A percentile compares a stretch with the other conserved stretches of the same genome.
phyloP scores from a whole-genome alignment of 2,113 vertebrate species.

The Perca schrenkii region DNA sequence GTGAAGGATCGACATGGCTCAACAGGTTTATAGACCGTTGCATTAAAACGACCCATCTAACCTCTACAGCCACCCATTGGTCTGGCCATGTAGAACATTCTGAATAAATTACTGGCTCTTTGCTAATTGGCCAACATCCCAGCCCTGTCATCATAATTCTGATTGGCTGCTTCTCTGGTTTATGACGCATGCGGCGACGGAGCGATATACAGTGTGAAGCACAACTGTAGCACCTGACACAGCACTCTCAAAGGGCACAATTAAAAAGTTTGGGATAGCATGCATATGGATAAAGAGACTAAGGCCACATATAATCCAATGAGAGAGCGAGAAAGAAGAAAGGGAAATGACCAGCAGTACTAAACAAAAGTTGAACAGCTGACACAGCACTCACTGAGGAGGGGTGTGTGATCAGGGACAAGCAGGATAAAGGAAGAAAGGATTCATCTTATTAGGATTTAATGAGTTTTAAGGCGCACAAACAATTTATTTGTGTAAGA shows the following conservation, averaged over 20 bases:
- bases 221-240: constrained; percentile 46
- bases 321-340: not conserved
- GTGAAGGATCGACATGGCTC: not conserved
- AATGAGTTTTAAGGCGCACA: constrained; percentile 13
- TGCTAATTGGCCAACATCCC: constrained; percentile 69
- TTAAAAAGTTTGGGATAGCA: constrained; percentile 49
- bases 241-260: constrained; percentile 66
- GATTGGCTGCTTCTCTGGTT: constrained; percentile 58
- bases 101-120: constrained; percentile 57
- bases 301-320: constrained; percentile 17
- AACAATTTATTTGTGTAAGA: not conserved
- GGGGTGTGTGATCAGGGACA: not conserved
- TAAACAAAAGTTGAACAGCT: constrained; percentile 41
- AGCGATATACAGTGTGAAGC: constrained; percentile 43
- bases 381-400: constrained; percentile 19
- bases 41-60: constrained; percentile 40
- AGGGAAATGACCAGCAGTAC: not conserved
- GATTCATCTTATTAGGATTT: constrained; percentile 21
- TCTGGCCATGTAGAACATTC: constrained; percentile 54
- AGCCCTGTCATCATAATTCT: constrained; percentile 59
- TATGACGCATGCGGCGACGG: constrained; percentile 49
- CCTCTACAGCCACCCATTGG: constrained; percentile 41
- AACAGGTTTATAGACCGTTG: constrained; percentile 39
- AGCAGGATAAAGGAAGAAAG: constrained; percentile 2
- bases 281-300: constrained; percentile 10